Evolutionary conservation across 2,888 invertebrate genomes (phyloP).

Genomic region (Sarcophaga caerulescens): DNA sequence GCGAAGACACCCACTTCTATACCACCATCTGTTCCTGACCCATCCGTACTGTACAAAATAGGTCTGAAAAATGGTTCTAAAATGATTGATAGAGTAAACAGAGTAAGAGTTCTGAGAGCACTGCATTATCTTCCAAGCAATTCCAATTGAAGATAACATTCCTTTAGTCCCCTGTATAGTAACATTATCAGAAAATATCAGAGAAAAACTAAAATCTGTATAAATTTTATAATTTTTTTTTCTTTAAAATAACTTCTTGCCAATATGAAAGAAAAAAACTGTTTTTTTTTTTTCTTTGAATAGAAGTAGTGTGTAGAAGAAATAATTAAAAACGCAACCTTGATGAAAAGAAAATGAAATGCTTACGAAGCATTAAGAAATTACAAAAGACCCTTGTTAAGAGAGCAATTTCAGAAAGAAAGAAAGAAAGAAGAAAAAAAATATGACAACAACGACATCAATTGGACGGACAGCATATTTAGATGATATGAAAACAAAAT

Average conservation of each 20-base stretch:
- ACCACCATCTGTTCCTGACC: too few relatives aligned
- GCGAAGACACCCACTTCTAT: too few relatives aligned
- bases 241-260: constrained; percentile 2
- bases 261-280: constrained; percentile 5
- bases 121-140: too few relatives aligned
- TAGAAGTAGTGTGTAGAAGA: constrained; percentile 69
- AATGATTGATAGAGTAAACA: too few relatives aligned
- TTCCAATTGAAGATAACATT: constrained; percentile 17
- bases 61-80: too few relatives aligned
- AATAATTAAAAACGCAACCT: constrained; percentile 81
- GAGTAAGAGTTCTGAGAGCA: too few relatives aligned
- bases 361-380: constrained; percentile 76
- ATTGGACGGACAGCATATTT: constrained; percentile 38
- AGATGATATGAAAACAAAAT: constrained; percentile 6
- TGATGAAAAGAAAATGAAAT: constrained; percentile 77
- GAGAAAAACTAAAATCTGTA: neutral
- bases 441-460: constrained; percentile 28
- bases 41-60: too few relatives aligned
- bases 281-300: neutral
- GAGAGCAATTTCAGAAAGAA: constrained; percentile 15
- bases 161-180: neutral
- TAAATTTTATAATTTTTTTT: constrained; percentile 3
- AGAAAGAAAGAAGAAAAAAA: constrained; percentile 2
- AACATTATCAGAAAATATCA: neutral
- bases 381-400: constrained; percentile 65